These are phyloP conservation scores for Crypturellus tataupa DNA, from an alignment of 2,797 vertebrate species.

Conservation along the genomic window DNA sequence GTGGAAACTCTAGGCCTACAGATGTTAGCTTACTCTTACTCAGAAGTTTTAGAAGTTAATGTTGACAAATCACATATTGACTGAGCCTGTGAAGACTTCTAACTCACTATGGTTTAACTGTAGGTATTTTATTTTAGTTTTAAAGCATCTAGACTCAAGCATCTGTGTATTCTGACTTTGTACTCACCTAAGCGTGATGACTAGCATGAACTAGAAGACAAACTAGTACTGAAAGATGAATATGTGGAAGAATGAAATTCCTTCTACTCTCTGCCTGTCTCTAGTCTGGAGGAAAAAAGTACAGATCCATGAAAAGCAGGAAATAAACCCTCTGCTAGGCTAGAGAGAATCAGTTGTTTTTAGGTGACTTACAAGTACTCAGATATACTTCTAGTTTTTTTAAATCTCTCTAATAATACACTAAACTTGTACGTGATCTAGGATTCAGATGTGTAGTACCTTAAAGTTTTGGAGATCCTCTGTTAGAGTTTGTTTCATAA, in stretches of 20 bases:
- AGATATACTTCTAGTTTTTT: background rate
- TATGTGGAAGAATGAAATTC: background rate
- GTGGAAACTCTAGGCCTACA: background rate
- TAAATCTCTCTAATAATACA: background rate
- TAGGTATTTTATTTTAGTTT: background rate
- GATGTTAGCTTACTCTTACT: constrained; percentile 13
- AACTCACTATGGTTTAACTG: background rate
- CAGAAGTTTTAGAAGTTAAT: constrained; percentile 37
- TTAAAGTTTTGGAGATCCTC: constrained; percentile 33
- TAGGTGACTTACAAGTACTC: background rate
- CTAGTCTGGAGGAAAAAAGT: background rate
- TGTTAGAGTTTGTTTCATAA: constrained; percentile 49
- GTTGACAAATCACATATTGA: background rate
- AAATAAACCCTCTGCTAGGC: background rate
- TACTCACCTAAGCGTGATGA: background rate
- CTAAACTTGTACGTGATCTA: background rate
- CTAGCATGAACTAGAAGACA: background rate
- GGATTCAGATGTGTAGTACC: constrained; percentile 23
- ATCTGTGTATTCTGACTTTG: background rate
- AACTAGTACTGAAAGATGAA: background rate
- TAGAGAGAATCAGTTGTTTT: background rate
- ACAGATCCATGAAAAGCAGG: background rate
- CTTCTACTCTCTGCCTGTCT: background rate
- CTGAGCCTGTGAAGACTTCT: background rate
- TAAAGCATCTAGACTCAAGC: background rate